These are phyloP conservation scores for Agonopterix arenella DNA, from an alignment of 2,888 invertebrate genomes.

Conservation along the genomic window DNA sequence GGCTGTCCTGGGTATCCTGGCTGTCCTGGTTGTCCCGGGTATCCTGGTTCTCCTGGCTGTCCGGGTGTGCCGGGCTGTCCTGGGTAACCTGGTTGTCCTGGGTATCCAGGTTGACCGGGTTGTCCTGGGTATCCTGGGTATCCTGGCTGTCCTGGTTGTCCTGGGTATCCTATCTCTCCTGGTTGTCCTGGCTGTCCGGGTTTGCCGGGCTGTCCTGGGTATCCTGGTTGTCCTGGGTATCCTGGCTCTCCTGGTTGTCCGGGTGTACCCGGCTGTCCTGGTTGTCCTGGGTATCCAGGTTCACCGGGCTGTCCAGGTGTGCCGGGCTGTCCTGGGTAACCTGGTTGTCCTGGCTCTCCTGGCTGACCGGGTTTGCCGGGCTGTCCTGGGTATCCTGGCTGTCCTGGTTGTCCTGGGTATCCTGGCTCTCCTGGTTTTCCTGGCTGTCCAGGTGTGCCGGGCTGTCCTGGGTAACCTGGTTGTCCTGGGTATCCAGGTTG, in stretches of 20 bases:
- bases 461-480: constrained; percentile 21
- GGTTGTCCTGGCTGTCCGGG: constrained; percentile 25
- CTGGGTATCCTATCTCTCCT: constrained; percentile 19
- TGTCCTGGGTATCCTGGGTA: constrained; percentile 16
- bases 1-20: constrained; percentile 19
- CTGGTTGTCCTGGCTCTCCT: constrained; percentile 11
- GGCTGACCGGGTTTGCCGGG: too few relatives aligned
- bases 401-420: constrained; percentile 9
- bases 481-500: constrained; percentile 1
- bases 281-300: too few relatives aligned
- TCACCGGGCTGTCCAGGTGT: too few relatives aligned
- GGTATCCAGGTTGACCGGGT: constrained; percentile 20
- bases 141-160: constrained; percentile 34
- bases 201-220: constrained; percentile 15
- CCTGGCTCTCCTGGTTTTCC: constrained; percentile 10
- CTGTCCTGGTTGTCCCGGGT: constrained; percentile 12
- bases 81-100: constrained; percentile 13
- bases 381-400: not conserved
- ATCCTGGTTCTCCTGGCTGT: constrained; percentile 19
- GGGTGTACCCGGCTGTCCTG: constrained; percentile 14
- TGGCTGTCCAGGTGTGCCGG: constrained; percentile 7
- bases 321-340: constrained; percentile 3
- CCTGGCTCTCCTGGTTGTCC: constrained; percentile 11
- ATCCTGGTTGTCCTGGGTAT: constrained; percentile 9
- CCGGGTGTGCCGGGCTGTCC: constrained; percentile 15